These are phyloP conservation scores for Sphenopsis melanotis DNA, from an alignment of 2,797 vertebrate species.

Conservation along the genomic window DNA sequence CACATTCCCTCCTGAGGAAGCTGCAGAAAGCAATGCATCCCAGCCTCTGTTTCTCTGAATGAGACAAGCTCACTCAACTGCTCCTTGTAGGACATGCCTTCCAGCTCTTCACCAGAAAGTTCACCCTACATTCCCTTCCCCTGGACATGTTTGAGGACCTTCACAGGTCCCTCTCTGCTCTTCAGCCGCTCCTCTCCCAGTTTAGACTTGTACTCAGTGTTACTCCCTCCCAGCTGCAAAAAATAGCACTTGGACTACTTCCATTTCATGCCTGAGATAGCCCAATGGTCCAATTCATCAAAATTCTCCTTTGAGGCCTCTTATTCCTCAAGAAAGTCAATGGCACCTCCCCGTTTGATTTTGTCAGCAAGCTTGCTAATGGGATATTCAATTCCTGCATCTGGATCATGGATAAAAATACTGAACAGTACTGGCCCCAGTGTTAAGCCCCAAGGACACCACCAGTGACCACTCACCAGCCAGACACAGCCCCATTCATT, in stretches of 20 bases:
- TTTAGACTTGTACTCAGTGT: not conserved
- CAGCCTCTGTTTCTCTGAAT: not conserved
- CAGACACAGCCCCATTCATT: not conserved
- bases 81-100: not conserved
- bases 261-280: not conserved
- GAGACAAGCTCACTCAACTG: not conserved
- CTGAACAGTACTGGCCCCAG: not conserved
- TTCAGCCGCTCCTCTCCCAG: not conserved
- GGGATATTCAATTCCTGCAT: not conserved
- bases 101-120: not conserved
- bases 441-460: not conserved
- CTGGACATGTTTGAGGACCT: not conserved
- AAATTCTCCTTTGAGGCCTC: not conserved
- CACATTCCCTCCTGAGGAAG: not conserved
- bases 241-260: not conserved
- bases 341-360: not conserved
- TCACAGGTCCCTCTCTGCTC: not conserved
- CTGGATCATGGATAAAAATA: not conserved
- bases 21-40: not conserved
- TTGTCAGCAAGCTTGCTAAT: not conserved
- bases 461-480: not conserved
- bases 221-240: not conserved
- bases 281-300: not conserved
- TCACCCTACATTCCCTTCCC: not conserved
- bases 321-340: not conserved